These are phyloP conservation scores for Aegotheles bennettii DNA, from an alignment of 2,113 vertebrate species.

Conservation along the genomic window DNA sequence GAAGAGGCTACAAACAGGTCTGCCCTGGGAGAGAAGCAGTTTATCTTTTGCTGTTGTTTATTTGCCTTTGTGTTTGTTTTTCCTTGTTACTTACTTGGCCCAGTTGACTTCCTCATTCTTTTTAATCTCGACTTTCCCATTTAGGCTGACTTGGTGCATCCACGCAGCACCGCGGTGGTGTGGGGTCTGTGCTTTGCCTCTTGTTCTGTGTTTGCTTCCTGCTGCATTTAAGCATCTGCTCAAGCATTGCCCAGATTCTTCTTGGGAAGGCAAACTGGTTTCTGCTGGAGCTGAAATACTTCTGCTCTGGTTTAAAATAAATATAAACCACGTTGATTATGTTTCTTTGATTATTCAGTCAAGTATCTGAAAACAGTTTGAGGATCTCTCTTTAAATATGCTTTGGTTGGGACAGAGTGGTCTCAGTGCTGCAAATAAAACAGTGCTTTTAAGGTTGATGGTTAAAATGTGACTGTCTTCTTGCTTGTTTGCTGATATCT, in stretches of 20 bases:
- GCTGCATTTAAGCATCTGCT: background rate
- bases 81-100: background rate
- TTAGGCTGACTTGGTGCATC: accelerated
- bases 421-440: background rate
- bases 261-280: background rate
- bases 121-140: background rate
- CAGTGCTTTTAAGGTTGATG: background rate
- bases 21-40: background rate
- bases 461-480: background rate
- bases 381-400: background rate
- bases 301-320: background rate
- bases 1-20: background rate
- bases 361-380: background rate
- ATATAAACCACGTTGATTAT: background rate
- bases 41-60: background rate
- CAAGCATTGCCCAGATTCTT: background rate
- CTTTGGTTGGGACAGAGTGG: background rate
- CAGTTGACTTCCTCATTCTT: background rate
- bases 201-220: background rate
- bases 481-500: background rate
- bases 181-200: background rate
- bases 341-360: background rate
- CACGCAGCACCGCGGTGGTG: accelerated
- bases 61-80: background rate
- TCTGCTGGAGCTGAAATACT: background rate